A percentile compares a stretch with the other conserved stretches of the same genome.
Conservation (phyloP, 2,797 vertebrate species). For the Scolopax rusticola region DNA sequence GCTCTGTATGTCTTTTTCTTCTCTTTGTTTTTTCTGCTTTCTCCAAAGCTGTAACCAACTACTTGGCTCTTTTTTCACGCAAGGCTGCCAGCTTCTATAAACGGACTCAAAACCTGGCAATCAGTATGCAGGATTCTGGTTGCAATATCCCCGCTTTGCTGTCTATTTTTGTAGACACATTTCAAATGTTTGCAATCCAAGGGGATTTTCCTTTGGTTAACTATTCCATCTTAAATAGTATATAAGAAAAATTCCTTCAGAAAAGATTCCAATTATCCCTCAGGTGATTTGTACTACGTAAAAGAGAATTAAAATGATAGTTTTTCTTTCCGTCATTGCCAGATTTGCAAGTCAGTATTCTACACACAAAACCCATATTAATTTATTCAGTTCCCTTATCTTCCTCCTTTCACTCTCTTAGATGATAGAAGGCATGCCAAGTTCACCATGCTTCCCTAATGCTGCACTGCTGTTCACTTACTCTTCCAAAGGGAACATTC, state of each 20-base stretch:
- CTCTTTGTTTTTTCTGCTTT: conserved; percentile 4
- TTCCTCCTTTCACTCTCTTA: conserved; percentile 8
- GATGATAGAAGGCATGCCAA: neutral
- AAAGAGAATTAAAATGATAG: neutral
- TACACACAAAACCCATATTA: neutral
- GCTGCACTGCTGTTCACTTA: neutral
- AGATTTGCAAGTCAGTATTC: neutral
- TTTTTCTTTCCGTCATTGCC: neutral
- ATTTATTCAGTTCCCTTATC: conserved; percentile 39
- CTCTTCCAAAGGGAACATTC: conserved; percentile 38
- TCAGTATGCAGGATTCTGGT: neutral
- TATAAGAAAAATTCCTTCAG: neutral
- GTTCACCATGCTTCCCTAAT: neutral
- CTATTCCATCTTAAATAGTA: neutral
- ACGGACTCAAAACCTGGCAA: neutral
- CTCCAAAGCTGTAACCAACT: neutral
- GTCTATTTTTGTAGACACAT: neutral
- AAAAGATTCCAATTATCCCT: neutral
- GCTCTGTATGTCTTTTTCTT: neutral
- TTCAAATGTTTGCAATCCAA: neutral
- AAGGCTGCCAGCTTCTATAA: conserved; percentile 20
- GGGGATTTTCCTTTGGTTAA: neutral
- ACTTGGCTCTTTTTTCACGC: neutral
- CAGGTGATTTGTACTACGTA: neutral
- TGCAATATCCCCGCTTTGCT: conserved; percentile 3